These are phyloP conservation scores for Acheta domesticus DNA, from an alignment of 2,888 invertebrate species.

Conservation along the genomic window DNA sequence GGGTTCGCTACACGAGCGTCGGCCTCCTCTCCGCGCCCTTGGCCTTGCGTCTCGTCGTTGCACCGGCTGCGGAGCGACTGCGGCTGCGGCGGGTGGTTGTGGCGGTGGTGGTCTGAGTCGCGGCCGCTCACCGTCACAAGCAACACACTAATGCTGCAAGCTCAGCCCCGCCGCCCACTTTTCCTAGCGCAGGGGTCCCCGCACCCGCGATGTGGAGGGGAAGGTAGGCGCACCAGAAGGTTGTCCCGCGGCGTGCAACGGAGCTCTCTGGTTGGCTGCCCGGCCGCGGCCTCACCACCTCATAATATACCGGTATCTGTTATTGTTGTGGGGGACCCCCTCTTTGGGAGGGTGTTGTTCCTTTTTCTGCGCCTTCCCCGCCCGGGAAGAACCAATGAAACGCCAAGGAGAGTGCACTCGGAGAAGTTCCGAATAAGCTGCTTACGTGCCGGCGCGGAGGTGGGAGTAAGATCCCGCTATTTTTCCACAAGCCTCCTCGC, in stretches of 20 bases:
- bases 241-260: background rate
- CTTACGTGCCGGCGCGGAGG: background rate
- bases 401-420: background rate
- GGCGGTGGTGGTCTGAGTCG: background rate
- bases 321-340: conserved; percentile 8
- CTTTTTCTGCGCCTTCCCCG: background rate
- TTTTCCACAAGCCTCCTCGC: background rate
- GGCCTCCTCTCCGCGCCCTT: too few species aligned
- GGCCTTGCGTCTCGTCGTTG: too few species aligned
- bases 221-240: conserved; percentile 9
- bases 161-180: conserved; percentile 8
- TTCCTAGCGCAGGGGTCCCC: conserved; percentile 3
- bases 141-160: conserved; percentile 18
- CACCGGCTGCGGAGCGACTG: too few species aligned
- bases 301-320: conserved; percentile 9
- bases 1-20: too few species aligned
- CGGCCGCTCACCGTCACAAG: conserved; percentile 8
- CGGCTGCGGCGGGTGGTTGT: too few species aligned
- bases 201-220: background rate
- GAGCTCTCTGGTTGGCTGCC: background rate
- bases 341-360: background rate
- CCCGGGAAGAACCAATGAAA: background rate
- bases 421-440: conserved; percentile 9
- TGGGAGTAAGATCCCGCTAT: background rate
- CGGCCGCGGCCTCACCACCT: conserved; percentile 9